These are phyloP conservation scores for Rhopalosiphum nymphaeae DNA, from an alignment of 2,888 invertebrate genomes.

Conservation along the genomic window DNA sequence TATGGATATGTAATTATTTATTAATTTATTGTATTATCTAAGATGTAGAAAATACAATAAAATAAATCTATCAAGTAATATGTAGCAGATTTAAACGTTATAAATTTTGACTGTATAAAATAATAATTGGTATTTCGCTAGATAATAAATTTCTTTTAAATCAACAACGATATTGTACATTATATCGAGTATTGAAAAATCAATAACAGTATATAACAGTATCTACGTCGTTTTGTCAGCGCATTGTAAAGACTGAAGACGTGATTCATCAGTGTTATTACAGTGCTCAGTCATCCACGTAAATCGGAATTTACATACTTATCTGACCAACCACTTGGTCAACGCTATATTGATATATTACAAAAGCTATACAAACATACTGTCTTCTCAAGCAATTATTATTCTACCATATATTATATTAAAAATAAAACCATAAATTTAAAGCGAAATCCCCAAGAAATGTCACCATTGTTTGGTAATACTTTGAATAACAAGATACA, in stretches of 20 bases:
- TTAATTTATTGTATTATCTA: neutral
- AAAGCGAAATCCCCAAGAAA: neutral
- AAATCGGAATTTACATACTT: conserved; percentile 2
- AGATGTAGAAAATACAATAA: neutral
- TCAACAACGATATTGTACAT: neutral
- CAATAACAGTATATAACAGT: neutral
- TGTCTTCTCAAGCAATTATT: neutral
- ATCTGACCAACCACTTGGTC: conserved; percentile 4
- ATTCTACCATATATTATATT: neutral
- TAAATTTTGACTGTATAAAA: neutral
- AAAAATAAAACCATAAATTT: neutral
- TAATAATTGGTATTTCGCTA: neutral
- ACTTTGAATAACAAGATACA: neutral
- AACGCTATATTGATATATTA: neutral
- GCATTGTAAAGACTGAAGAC: conserved; percentile 2
- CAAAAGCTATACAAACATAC: neutral
- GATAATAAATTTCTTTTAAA: neutral
- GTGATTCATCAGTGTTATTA: neutral
- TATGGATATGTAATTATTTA: no score
- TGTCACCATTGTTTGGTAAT: neutral
- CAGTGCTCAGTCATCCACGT: neutral
- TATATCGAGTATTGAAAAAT: neutral
- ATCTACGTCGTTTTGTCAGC: neutral
- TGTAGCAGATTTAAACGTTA: neutral
- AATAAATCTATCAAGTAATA: neutral